Evolutionary conservation across 2,888 invertebrate genomes (phyloP).

Genomic region (Drosophila fulvimacula): DNA sequence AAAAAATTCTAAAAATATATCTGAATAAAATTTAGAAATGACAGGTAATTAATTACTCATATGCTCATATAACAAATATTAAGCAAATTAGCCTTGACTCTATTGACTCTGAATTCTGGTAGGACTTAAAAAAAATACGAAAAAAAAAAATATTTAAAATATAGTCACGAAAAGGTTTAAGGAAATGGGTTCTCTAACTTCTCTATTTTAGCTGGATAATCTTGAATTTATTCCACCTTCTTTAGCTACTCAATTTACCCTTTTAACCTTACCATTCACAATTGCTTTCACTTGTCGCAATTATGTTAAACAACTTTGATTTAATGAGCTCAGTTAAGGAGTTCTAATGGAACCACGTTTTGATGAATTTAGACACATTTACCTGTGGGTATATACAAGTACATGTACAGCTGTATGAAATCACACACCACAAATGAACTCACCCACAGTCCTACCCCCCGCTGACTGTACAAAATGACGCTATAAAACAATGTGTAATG

Average conservation of each 20-base stretch:
- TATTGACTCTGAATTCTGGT: no score
- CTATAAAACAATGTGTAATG: conserved; percentile 39
- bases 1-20: no score
- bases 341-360: conserved; percentile 28
- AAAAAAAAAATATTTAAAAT: background rate
- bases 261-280: background rate
- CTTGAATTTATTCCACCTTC: background rate
- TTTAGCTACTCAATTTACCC: background rate
- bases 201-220: background rate
- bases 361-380: conserved; percentile 55
- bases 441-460: conserved; percentile 26
- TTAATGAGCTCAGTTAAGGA: conserved; percentile 31
- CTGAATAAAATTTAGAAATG: no score
- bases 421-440: conserved; percentile 18
- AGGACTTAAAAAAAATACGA: no score
- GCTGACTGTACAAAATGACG: conserved; percentile 11
- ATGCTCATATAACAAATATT: no score
- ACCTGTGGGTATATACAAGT: conserved; percentile 20
- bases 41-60: no score
- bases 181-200: no score
- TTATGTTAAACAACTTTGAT: conserved; percentile 19
- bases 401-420: conserved; percentile 3
- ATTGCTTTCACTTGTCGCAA: conserved; percentile 15
- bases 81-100: no score
- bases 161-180: background rate